Base-by-base conservation (phyloP, 2,888 invertebrate genomes). In the Tenthredo notha region DNA sequence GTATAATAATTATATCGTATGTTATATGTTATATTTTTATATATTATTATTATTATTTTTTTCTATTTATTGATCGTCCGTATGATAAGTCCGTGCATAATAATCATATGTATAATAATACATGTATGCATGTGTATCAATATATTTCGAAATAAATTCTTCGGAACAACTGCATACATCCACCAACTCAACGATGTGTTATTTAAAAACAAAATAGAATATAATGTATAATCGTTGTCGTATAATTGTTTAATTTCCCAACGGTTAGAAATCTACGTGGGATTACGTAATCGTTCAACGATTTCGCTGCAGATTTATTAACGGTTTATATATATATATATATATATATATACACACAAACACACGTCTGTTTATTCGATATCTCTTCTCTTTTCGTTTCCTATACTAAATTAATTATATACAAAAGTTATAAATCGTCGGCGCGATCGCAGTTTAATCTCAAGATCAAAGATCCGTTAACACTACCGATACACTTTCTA, bases 401-500 rank as follows among this genome's bases (percentile, higher is more conserved):
- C 33, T 67, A 29, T 67, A 67, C 18, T 33, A 6, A 25, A 15
- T 33, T 33, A 67, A 67, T 67, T 67, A 15, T 18, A 25, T 67
- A 18, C 29, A 33, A 33, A 67, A 33, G 6, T 15, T 15, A 33
- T 67, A 67, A 67, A 40, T 40, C n/a, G 43, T n/a, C 18, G 21
- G 43, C 4, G 5, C 10, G 21, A 43, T 74, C 72, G 21, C 12
- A 2, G 29, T 77, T 43, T 37, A 15, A 47, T 72, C 72, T 9
- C 25, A 43, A 58, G 75, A 67, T 43, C 86, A 85, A 77, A 86
- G 67, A 87, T 75, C 88, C 87, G 86, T 87, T 88, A 90, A 89
- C 88, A 37, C 86, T 86, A 86, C 87, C 87, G 90, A 89, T 87
- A 91, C 90, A 90, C 90, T 91, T 91, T 91, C 90, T 91, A 91